A percentile compares a stretch with the other conserved stretches of the same genome.
These are phyloP conservation scores for Dasysyrphus albostriatus DNA, from an alignment of 2,888 invertebrate genomes.

Conservation along the genomic window DNA sequence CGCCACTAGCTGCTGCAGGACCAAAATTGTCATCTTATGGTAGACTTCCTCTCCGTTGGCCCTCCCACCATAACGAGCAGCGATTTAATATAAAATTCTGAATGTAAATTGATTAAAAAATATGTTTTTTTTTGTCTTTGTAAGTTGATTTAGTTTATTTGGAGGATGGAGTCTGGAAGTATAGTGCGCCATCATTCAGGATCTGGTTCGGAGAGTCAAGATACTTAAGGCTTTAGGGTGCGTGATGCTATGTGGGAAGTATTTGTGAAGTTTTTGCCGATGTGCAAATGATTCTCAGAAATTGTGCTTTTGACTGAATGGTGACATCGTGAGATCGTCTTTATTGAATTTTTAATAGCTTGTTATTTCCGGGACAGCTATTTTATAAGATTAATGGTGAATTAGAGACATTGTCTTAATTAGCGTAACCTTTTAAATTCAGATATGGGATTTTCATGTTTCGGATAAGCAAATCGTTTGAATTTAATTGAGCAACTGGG, in stretches of 20 bases:
- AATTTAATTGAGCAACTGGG: conserved; percentile 10
- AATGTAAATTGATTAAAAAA: conserved; percentile 73
- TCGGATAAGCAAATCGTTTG: not conserved
- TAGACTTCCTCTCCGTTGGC: conserved; percentile 4
- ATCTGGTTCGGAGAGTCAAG: conserved; percentile 22
- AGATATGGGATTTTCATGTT: conserved; percentile 60
- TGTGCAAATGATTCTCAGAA: conserved; percentile 63
- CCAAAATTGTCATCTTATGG: conserved; percentile 50
- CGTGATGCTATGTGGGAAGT: conserved; percentile 65
- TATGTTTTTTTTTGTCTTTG: conserved; percentile 39
- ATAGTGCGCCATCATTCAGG: conserved; percentile 24
- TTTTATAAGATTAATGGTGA: not conserved
- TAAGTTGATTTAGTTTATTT: conserved; percentile 12
- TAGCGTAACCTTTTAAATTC: conserved; percentile 51
- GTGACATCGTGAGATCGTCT: conserved; percentile 61
- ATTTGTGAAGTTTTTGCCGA: conserved; percentile 34
- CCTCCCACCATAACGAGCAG: conserved; percentile 26
- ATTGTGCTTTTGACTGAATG: conserved; percentile 57
- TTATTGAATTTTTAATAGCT: conserved; percentile 25
- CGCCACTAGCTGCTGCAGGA: conserved; percentile 77
- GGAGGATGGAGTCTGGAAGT: conserved; percentile 2
- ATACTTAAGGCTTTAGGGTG: conserved; percentile 41
- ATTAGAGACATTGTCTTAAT: conserved; percentile 55
- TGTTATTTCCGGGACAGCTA: conserved; percentile 49
- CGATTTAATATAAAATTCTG: conserved; percentile 68